These are phyloP conservation scores for Odontamblyopus rebecca DNA, from an alignment of 2,797 vertebrate genomes.

Conservation along the genomic window DNA sequence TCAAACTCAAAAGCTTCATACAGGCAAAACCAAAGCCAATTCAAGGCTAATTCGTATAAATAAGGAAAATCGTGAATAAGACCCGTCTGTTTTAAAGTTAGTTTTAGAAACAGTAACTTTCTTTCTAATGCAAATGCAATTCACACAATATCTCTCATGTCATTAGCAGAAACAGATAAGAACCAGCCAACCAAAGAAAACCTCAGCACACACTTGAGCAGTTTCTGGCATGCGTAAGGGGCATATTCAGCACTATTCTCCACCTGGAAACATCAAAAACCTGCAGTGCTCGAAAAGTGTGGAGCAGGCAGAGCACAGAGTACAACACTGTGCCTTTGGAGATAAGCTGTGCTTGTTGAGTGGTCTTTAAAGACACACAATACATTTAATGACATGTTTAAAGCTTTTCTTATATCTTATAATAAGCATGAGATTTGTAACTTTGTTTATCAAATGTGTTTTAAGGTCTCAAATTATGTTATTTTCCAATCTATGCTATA, in stretches of 20 bases:
- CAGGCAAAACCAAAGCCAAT: too few species aligned
- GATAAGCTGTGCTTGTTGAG: constrained; percentile 54
- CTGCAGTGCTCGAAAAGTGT: constrained; percentile 14
- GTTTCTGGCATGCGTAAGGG: constrained; percentile 21
- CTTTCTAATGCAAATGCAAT: neutral
- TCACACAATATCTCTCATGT: constrained; percentile 56
- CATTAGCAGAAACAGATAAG: constrained; percentile 67
- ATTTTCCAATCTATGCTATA: too few species aligned
- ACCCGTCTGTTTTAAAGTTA: too few species aligned
- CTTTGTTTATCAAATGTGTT: neutral
- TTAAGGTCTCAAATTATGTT: neutral
- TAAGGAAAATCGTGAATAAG: too few species aligned
- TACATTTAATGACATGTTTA: constrained; percentile 37
- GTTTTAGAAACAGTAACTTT: too few species aligned
- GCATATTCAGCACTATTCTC: constrained; percentile 49
- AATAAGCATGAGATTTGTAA: constrained; percentile 15
- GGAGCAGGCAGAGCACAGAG: constrained; percentile 29
- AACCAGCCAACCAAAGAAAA: constrained; percentile 29
- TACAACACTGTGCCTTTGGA: constrained; percentile 48
- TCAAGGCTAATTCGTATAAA: too few species aligned
- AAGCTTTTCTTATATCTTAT: constrained; percentile 33
- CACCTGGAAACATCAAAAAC: constrained; percentile 54
- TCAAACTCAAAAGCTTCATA: too few species aligned
- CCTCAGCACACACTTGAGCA: constrained; percentile 39
- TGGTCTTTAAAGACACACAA: constrained; percentile 31